Base-by-base conservation (phyloP, 2,797 vertebrate genomes). In the Buceros bicornis region DNA sequence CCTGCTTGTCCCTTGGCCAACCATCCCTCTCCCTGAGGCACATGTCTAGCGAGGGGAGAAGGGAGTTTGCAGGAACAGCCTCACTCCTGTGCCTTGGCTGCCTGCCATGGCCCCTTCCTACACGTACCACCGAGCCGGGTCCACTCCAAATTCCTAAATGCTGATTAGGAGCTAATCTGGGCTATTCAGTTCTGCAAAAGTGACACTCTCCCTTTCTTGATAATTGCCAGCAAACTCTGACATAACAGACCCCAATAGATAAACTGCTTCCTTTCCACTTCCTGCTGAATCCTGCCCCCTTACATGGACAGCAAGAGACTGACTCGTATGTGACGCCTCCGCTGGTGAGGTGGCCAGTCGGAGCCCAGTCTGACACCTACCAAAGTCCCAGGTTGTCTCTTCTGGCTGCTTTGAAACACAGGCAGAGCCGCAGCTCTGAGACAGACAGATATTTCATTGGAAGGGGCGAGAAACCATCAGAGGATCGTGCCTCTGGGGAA, bases 41-140 rank as follows among this genome's bases (percentile, higher is more conserved):
- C 29, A 1, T 28, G 19, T n/a, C 54, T 54, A 58, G 24, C 4
- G 31, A 66, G 45, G 53, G 43, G 51, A 17, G 47, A 21, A n/a
- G 7, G 20, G 16, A 12, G 13, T 76, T 25, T 74, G 2, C 54
- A n/a, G 64, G 11, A 62, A 28, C 10, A 40, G 37, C n/a, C 26
- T 43, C 10, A 4, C 31, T 45, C 15, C 56, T 26, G 50, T n/a
- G 51, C 53, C 25, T 43, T 43, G 43, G 45, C 33, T 48, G 33
- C 50, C 31, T 80, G 67, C 53, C 60, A 26, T 1, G 0, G 53
- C 45, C 40, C 33, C 35, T 70, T 24, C 57, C 61, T 19, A 5
- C 16, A n/a, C 3, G 0, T 29, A 5, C 31, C 22, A 7, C 60
- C 10, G 1, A 58, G 33, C 47, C 58, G 7, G 11, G 14, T 8